A percentile compares a stretch with the other conserved stretches of the same genome.
These are phyloP conservation scores for Syrmaticus mikado DNA, from an alignment of 2,113 vertebrate species.

Conservation along the genomic window DNA sequence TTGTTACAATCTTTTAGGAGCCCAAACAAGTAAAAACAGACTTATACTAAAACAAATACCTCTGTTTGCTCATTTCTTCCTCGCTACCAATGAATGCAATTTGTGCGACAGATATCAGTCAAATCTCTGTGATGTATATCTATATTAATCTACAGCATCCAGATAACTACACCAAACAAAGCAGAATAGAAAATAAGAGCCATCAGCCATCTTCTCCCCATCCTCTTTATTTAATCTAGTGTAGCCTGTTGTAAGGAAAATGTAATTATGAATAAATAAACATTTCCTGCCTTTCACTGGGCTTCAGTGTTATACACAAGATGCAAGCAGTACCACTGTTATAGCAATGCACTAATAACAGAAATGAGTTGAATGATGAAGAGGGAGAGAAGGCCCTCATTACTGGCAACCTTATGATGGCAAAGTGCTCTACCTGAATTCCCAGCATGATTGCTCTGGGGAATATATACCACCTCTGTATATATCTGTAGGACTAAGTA, in stretches of 20 bases:
- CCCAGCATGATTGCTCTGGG: not conserved
- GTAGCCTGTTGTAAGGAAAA: not conserved
- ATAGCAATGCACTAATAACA: not conserved
- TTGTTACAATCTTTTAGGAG: not conserved
- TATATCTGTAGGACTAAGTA: not conserved
- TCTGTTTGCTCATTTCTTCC: not conserved
- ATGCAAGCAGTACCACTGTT: not conserved
- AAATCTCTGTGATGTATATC: not conserved
- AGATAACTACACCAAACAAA: not conserved
- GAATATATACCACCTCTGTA: accelerated
- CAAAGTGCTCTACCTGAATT: not conserved
- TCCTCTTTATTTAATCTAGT: not conserved
- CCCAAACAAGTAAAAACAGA: not conserved
- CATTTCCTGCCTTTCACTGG: not conserved
- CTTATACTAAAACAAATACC: not conserved
- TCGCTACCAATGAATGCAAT: not conserved
- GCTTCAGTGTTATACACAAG: not conserved
- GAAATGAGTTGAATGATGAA: not conserved
- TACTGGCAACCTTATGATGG: not conserved
- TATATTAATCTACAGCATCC: not conserved
- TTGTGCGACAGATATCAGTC: not conserved
- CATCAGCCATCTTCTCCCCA: not conserved
- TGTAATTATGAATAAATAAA: conserved; percentile 12
- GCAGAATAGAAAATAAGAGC: not conserved
- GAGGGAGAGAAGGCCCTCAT: not conserved